Evolutionary conservation across 2,113 vertebrate species (phyloP).

Genomic region (Dolichotis patagonum): DNA sequence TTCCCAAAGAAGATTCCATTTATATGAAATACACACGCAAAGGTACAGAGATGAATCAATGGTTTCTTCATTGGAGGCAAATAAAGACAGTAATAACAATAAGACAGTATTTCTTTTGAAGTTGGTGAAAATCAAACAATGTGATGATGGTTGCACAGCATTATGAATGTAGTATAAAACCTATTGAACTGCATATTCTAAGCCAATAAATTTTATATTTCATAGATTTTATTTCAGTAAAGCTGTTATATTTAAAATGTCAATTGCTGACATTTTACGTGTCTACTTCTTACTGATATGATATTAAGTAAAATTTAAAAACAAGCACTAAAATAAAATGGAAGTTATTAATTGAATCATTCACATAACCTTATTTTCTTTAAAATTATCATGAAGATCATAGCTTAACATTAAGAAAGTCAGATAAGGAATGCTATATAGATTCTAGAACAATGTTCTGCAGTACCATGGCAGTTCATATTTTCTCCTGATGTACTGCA

Average conservation of each 20-base stretch:
- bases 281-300: not conserved
- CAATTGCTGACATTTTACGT: not conserved
- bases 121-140: not conserved
- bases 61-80: not conserved
- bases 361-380: not conserved
- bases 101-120: not conserved
- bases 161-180: not conserved
- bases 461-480: not conserved
- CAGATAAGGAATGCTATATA: not conserved
- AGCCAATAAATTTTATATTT: not conserved
- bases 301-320: not conserved
- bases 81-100: not conserved
- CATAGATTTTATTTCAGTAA: not conserved
- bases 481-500: not conserved
- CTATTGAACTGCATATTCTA: not conserved
- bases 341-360: not conserved
- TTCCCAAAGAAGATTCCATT: not conserved
- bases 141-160: not conserved
- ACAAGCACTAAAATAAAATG: not conserved
- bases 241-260: not conserved
- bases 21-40: not conserved
- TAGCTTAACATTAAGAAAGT: not conserved
- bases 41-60: not conserved
- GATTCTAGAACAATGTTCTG: not conserved
- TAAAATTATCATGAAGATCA: not conserved